A percentile compares a stretch with the other conserved stretches of the same genome.
These are phyloP conservation scores for Planiliza haematocheilus DNA, from an alignment of 2,113 vertebrate genomes.

Conservation along the genomic window DNA sequence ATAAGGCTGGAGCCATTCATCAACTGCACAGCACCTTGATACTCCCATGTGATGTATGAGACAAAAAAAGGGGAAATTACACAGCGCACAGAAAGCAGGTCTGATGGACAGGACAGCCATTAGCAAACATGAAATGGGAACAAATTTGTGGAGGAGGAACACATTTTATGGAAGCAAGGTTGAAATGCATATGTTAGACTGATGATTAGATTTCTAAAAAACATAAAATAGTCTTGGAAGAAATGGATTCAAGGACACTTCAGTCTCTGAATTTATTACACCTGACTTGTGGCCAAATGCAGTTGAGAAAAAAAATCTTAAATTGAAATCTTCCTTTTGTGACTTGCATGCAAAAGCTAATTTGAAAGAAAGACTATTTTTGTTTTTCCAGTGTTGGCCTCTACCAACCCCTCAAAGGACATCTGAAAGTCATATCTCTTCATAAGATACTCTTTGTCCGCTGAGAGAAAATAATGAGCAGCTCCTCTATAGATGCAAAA, in stretches of 20 bases:
- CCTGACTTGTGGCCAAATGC: background rate
- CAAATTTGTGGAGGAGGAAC: too few relatives aligned
- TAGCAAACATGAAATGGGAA: slow-evolving; percentile 7
- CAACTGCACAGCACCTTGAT: slow-evolving; percentile 9
- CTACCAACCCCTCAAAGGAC: background rate
- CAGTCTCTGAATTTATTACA: too few relatives aligned
- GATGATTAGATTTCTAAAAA: background rate
- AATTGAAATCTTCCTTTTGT: background rate
- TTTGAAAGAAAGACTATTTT: background rate
- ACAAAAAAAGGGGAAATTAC: slow-evolving; percentile 23
- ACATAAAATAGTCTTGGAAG: background rate
- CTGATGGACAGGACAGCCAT: slow-evolving; percentile 1
- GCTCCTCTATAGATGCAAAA: slow-evolving; percentile 16
- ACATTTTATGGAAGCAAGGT: background rate
- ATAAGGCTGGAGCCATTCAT: slow-evolving; percentile 48
- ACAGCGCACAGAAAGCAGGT: slow-evolving; percentile 15
- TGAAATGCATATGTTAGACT: background rate
- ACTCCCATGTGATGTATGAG: slow-evolving; percentile 49
- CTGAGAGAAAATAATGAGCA: slow-evolving; percentile 43
- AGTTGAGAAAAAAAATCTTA: rapidly evolving
- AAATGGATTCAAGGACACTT: too few relatives aligned
- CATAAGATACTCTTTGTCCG: background rate
- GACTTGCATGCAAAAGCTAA: slow-evolving; percentile 14
- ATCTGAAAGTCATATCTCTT: slow-evolving; percentile 3
- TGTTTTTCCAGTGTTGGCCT: background rate